Evolutionary conservation across 2,113 vertebrate species (phyloP), one percentile per base, ranked within the genome.

Genomic region (Gallinago media): DNA sequence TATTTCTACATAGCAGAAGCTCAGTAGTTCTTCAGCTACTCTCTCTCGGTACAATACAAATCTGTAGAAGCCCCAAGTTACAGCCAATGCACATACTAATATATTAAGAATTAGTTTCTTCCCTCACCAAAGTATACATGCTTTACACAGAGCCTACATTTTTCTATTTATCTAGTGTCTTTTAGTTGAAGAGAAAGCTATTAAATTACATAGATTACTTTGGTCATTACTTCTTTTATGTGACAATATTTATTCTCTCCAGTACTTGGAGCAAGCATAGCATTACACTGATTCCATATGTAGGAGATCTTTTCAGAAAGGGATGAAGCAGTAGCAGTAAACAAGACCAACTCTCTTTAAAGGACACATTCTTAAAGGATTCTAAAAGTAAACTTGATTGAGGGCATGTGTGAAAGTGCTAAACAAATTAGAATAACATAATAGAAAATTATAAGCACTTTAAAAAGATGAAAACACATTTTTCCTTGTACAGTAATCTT

Each of bases 371-470:
- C 73, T 66, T 46, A 71, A 82, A 94, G 46, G 52, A 70, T 72
- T 89, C 61, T 88, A 82, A 70, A 91, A 93, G 84, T 71, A 80
- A 92, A 86, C 25, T 72, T 75, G 61, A 87, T 86, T 78, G 62
- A 83, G 46, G 62, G 27, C 13, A 85, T 89, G 89, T 95, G 68
- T 92, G 76, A 75, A 92, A 78, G 29, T n/a, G 71, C 86, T 85
- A 92, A 91, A 92, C 46, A 86, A 96, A 93, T 96, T 93, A 86
- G 55, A 91, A 89, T 71, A 78, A 89, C 55, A 80, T 93, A 96
- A 95, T 92, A 59, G 56, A 94, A 96, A 44, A 74, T 81, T 78
- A 93, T 96, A 93, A 96, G 91, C 86, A 76, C 80, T 66, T 88
- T 91, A 86, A 94, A 62, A 93, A 74, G 89, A 75, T 36, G 83